phyloP scores from a whole-genome alignment of 2,888 invertebrate species.

The Drosophila kuntzei region DNA sequence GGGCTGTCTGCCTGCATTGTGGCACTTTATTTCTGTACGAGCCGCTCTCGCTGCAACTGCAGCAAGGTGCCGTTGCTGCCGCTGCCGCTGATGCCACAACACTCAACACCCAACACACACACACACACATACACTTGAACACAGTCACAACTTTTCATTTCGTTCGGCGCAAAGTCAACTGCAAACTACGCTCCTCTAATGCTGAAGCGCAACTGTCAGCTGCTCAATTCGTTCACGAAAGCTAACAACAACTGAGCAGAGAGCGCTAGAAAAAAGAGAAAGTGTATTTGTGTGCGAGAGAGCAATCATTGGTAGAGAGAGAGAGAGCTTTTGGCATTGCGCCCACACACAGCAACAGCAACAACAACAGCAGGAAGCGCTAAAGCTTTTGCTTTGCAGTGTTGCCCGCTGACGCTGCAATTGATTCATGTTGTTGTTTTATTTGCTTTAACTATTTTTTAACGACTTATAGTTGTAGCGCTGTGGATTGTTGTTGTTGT shows the following conservation, averaged over 20 bases:
- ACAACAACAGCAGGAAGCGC: conserved; percentile 50
- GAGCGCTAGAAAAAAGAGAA: conserved; percentile 1
- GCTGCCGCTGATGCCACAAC: conserved; percentile 29
- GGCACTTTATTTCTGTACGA: conserved; percentile 68
- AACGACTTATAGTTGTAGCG: conserved; percentile 31
- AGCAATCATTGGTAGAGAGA: conserved; percentile 6
- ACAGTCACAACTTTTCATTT: conserved; percentile 62
- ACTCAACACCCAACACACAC: conserved; percentile 18
- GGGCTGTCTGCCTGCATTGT: conserved; percentile 17
- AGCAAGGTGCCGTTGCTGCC: conserved; percentile 43
- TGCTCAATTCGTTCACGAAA: conserved; percentile 70
- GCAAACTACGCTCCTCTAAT: conserved; percentile 73
- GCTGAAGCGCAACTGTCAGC: conserved; percentile 80
- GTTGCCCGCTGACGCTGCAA: conserved; percentile 38
- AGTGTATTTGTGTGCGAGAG: conserved; percentile 8
- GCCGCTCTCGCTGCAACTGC: conserved; percentile 57
- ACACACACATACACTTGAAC: conserved; percentile 16
- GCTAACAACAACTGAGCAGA: conserved; percentile 29
- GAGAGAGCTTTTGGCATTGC: conserved; percentile 50
- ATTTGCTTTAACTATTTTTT: conserved; percentile 53
- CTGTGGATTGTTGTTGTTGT: conserved; percentile 33
- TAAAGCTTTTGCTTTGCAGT: conserved; percentile 53
- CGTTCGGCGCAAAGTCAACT: conserved; percentile 70
- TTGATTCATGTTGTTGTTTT: conserved; percentile 42
- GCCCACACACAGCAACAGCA: conserved; percentile 22